phyloP scores from a whole-genome alignment of 2,113 vertebrate species.

The Lophochroa leadbeateri region DNA sequence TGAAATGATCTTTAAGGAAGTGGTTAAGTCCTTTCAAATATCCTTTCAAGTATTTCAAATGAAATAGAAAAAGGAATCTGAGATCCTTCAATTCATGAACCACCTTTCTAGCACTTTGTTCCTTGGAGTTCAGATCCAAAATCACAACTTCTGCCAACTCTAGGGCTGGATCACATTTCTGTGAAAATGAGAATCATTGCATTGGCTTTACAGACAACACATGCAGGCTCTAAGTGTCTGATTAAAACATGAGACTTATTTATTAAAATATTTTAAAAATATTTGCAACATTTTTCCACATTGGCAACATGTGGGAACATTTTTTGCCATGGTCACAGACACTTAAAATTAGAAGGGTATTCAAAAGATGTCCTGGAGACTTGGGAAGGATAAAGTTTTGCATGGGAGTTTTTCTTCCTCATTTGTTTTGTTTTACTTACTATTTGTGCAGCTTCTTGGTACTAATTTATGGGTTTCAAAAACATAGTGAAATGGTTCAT shows the following conservation, averaged over 20 bases:
- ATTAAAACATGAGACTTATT: background rate
- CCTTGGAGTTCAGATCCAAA: background rate
- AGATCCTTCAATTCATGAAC: background rate
- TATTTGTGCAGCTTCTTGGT: background rate
- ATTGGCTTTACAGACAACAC: background rate
- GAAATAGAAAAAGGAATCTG: background rate
- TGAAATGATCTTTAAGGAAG: background rate
- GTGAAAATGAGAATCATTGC: background rate
- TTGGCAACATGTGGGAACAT: background rate
- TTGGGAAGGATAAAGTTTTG: background rate
- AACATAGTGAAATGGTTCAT: background rate
- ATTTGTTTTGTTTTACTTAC: background rate
- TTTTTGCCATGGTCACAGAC: background rate
- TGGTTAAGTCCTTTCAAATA: background rate
- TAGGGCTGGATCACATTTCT: background rate
- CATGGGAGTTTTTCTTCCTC: background rate
- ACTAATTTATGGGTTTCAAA: background rate
- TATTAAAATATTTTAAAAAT: background rate
- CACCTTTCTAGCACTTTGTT: background rate
- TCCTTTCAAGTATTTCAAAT: background rate
- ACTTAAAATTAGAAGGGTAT: background rate
- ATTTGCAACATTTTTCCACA: background rate
- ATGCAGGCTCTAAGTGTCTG: background rate
- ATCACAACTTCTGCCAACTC: background rate
- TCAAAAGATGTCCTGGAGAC: background rate